Base-by-base conservation (phyloP, 2,888 invertebrate species). In the Ametastegia equiseti region DNA sequence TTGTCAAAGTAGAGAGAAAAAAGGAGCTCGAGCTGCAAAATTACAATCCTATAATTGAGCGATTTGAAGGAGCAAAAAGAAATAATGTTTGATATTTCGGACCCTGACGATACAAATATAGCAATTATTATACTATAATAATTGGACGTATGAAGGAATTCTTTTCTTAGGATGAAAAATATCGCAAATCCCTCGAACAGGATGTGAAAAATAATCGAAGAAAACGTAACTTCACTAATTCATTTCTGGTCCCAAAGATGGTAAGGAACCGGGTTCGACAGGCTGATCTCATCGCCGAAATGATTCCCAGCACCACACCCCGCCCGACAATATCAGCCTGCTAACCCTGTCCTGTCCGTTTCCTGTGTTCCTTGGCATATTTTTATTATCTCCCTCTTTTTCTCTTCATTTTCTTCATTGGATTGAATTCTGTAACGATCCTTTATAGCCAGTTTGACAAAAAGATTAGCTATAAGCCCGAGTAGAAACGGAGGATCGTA, bases 211-310 rank as follows among this genome's bases (percentile, higher is more conserved):
- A 67, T 13, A 13, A 30, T 11, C 39, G 39, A 39, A 67, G 19
- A 13, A 7, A 67, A 54, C 9, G 3, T 6, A 67, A 11, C 19
- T 13, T 54, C n/a, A 5, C 5, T 63, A 15, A 15, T 36, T 6
- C 15, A 15, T 9, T 54, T 9, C 50, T n/a, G 63, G 13, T 4
- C 63, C n/a, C 54, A 15, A 9, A 67, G 65, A n/a, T 39, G 65
- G 36, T 36, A 67, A 85, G 89, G 89, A 86, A 90, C 91, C 88
- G 91, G 90, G 91, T 91, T 91, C 90, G 91, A 91, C 91, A 91
- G 91, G 91, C 91, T 91, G 91, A 91, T 91, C 91, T 91, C 91
- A 91, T 91, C 91, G 91, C 91, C 91, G 91, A 91, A 91, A 91
- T 91, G 90, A 90, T 88, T 90, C 84, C 86, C 85, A 86, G 78